Percentiles rank a stretch among this genome's conserved stretches.
Conservation (phyloP, 2,797 vertebrate species). For the Prionace glauca region DNA sequence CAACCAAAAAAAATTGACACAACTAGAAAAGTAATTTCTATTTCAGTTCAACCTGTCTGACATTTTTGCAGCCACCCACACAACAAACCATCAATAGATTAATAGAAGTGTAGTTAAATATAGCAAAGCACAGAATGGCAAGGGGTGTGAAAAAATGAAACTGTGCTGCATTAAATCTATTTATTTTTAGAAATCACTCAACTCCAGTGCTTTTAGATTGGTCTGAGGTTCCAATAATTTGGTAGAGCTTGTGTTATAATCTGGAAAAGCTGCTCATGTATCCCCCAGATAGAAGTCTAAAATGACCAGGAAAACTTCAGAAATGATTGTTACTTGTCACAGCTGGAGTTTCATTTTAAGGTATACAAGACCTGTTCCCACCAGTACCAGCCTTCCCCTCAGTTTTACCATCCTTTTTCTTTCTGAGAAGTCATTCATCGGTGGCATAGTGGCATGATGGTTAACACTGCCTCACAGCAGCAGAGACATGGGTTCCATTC, state of each 20-base stretch:
- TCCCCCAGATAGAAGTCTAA: not conserved
- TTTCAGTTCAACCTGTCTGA: not conserved
- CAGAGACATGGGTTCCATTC: no score
- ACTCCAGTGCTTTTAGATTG: not conserved
- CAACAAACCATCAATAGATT: not conserved
- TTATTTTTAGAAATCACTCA: slow-evolving; percentile 5
- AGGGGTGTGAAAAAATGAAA: not conserved
- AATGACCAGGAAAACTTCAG: not conserved
- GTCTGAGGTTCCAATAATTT: not conserved
- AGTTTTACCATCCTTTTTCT: no score
- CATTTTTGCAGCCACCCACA: not conserved
- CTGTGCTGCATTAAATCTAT: not conserved
- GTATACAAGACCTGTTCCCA: no score
- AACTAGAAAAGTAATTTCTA: not conserved
- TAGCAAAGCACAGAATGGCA: not conserved
- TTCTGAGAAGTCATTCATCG: no score
- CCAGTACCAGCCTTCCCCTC: no score
- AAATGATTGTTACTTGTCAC: not conserved
- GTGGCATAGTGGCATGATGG: no score
- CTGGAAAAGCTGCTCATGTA: not conserved
- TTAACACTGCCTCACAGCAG: no score
- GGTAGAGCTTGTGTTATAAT: not conserved
- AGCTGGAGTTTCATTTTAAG: not conserved
- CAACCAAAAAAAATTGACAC: not conserved
- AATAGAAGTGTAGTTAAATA: slow-evolving; percentile 1